Base-by-base conservation (phyloP, 2,797 vertebrate species). In the Knipowitschia caucasica region DNA sequence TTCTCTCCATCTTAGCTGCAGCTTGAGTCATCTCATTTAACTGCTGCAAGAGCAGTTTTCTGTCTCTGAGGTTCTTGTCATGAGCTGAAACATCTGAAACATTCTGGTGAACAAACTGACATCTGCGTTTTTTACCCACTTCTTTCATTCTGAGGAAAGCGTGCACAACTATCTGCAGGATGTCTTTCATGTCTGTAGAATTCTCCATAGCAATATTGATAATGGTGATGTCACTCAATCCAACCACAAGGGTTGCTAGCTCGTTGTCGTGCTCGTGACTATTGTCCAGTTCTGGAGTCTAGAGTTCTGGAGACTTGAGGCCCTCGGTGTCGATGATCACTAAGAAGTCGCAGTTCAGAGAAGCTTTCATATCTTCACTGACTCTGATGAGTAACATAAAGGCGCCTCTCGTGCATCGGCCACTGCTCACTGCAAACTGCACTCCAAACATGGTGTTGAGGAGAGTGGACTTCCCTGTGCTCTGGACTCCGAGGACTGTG, bases 121-220 rank as follows among this genome's bases (percentile, higher is more conserved):
- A 85, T 14, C 65, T 90, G 75, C 17, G 89, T 7, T 62, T 85
- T 36, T 91, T 76, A 2, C 75, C 72, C 0, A 91, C 80, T 49
- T 81, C 39, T 67, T 85, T 91, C 89, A 90, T 90, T 25, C 90
- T 84, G 59, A 92, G 75, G 62, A 92, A 91, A 23, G 88, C 90
- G 74, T 91, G 89, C 17, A 90, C 85, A 6, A 82, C 81, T 4
- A 90, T 90, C 67, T 92, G 89, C 50, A 92, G 76, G 42, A 90
- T 56, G 7, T 92, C 88, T 29, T 91, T 88, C 84, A 92, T 91
- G 27, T 91, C 90, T 10, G 86, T 78, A 0, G 89, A 83, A 30
- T 90, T 93, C 59, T 92, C 90, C 9, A 90, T 90, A 36, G 89
- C 86, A 61, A 93, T 81, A 34, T 92, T 93, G 58, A 93, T 87